Percentiles rank a stretch among this genome's conserved stretches.
These are phyloP conservation scores for Lonchura striata DNA, from an alignment of 2,113 vertebrate genomes.

Conservation along the genomic window DNA sequence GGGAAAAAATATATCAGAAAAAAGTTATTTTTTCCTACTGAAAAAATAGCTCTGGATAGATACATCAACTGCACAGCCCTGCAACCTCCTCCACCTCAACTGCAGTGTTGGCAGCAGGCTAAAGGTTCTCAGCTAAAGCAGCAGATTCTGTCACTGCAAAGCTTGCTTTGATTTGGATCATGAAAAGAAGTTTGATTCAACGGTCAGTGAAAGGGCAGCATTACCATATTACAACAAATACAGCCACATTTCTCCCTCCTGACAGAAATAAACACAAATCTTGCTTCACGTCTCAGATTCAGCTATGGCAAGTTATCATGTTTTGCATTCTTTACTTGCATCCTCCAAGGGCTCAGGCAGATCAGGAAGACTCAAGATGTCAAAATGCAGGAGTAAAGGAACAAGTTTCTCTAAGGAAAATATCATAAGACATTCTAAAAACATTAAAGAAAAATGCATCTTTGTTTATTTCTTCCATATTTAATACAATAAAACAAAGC, in stretches of 20 bases:
- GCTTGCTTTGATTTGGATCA: not conserved
- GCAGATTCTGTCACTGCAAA: not conserved
- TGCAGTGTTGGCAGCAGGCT: slow-evolving; percentile 12
- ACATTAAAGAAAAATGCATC: not conserved
- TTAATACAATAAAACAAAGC: not conserved
- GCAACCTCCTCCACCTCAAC: not conserved
- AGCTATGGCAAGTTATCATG: not conserved
- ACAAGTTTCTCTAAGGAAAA: not conserved
- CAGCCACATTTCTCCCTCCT: not conserved
- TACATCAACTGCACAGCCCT: not conserved
- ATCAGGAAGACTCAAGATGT: not conserved
- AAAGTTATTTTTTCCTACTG: not conserved
- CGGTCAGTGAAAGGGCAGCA: not conserved
- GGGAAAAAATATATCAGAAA: not conserved
- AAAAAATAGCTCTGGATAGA: not conserved
- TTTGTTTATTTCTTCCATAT: not conserved
- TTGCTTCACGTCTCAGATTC: not conserved
- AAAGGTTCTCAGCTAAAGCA: not conserved
- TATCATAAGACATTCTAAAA: rapidly evolving
- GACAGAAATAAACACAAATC: not conserved
- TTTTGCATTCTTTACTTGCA: not conserved
- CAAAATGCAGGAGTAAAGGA: not conserved
- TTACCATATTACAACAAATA: not conserved
- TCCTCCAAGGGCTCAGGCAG: not conserved
- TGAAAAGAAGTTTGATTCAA: not conserved